Base-by-base conservation (phyloP, 2,888 invertebrate genomes). In the Dendrolimus pini region DNA sequence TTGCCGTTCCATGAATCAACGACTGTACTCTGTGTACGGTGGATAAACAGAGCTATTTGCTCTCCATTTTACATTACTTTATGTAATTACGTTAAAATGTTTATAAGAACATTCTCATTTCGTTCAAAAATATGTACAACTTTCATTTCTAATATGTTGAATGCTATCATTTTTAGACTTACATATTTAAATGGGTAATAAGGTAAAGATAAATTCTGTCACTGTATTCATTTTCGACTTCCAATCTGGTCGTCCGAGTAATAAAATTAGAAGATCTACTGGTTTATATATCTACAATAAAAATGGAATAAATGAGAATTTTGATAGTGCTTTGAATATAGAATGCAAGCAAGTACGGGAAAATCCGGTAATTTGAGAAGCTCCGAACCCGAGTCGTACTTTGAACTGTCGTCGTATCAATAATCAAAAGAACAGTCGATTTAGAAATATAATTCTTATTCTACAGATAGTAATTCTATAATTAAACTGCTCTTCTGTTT, bases 211-310 rank as follows among this genome's bases (percentile, higher is more conserved):
- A 56, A 62, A 66, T 71, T 75, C 63, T 68, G 68, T 62, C 59
- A 72, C 67, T 59, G 63, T 68, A 72, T 75, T 70, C 59, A 62
- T 63, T 67, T 69, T 67, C 67, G 62, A 64, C 70, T 70, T 63
- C 47, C 47, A 47, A 9, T 47, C 30, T 47, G 47, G 47, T 47
- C 47, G 2, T 47, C 3, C 30, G 30, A 30, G 6, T 30, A 6
- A 30, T 30, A 30, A 54, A 55, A 55, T 18, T 41, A 55, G 47
- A 47, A 47, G 12, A 47, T 47, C 2, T 47, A 47, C 9, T 47
- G 12, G 30, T 30, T 47, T 47, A 12, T 47, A 47, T 47, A 47
- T 10, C 47, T 54, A 47, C 47, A 47, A 47, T 12, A 9, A 12
- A 47, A 47, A 47, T 47, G 47, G 2, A 47, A 12, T 47, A 47